Base-by-base conservation (phyloP, 92 coral and sea anemone genomes). In the Desmophyllum pertusum region DNA sequence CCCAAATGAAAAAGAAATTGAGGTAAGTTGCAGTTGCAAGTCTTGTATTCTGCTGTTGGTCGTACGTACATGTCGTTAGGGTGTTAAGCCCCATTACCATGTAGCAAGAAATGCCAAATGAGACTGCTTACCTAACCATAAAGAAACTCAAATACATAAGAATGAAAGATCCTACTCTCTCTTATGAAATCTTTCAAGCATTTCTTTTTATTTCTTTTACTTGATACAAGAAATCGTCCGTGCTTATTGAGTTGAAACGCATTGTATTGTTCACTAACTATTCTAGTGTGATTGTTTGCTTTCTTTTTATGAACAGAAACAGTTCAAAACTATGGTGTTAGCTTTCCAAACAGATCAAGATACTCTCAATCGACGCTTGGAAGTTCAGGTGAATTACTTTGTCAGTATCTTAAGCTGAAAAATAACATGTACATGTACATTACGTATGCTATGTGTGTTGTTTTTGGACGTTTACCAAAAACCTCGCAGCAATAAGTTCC, bases 271-370 rank as follows among this genome's bases (percentile, higher is more conserved):
- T n/a, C n/a, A n/a, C n/a, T n/a, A n/a, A 74, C 31, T 19, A 46
- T n/a, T 1, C 61, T 1, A 55, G n/a, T n/a, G 52, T 21, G 8
- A 18, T 33, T 27, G 5, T 18, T 51, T 10, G 7, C 14, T 67
- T 48, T 68, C 36, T 14, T 71, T 72, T 72, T 31, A 6, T 65
- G 63, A 36, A 38, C 88, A 97, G 99, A 94, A 92, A 78, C 94
- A 94, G 73, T 97, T 94, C 90, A 92, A 79, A 69, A 86, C 95
- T n/a, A 81, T 97, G 77, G 95, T 90, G 46, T 88, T 94, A 33
- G 99, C 99, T 21, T 97, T 97, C 77, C 98, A 95, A 45, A 94
- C 99, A 13, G 99, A 97, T 74, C 94, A 92, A 81, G 89, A 88
- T 73, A 97, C 98, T 11, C 81, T 97, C 11, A 85, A 76, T 19